phyloP scores from a whole-genome alignment of 1,140 invertebrate genomes.

The Aphelenchoides avenae region DNA sequence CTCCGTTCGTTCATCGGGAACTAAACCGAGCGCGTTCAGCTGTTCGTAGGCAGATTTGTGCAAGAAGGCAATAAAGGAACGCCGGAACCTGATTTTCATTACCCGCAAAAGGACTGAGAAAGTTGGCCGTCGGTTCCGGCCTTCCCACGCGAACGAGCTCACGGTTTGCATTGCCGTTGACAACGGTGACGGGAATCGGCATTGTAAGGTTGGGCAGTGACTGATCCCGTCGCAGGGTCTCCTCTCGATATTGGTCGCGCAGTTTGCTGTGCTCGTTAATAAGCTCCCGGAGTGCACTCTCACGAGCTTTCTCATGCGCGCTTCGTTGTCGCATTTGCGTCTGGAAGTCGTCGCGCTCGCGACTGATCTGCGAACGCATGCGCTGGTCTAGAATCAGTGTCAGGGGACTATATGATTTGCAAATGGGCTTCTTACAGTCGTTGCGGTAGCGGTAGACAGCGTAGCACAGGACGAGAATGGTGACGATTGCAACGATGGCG shows the following conservation, averaged over 20 bases:
- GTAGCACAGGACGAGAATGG: constrained; percentile 10
- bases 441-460: constrained; percentile 23
- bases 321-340: constrained; percentile 21
- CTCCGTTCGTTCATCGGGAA: constrained; percentile 28
- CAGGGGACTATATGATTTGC: neutral
- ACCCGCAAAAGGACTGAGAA: neutral
- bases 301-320: constrained; percentile 20
- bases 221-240: constrained; percentile 9
- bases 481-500: constrained; percentile 18
- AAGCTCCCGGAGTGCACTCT: constrained; percentile 24
- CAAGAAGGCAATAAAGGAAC: neutral
- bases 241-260: constrained; percentile 16
- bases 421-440: constrained; percentile 13
- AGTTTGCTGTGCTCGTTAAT: constrained; percentile 32
- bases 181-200: constrained; percentile 13
- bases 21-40: neutral
- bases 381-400: constrained; percentile 12
- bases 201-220: too few relatives aligned
- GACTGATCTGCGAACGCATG: constrained; percentile 13
- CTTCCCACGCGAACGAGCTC: too few relatives aligned
- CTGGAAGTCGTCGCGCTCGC: constrained; percentile 21
- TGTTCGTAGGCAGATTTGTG: neutral
- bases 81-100: neutral
- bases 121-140: neutral
- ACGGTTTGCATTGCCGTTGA: constrained; percentile 20